Conservation (phyloP, 2,797 vertebrate species). For the Acanthis flammea region DNA sequence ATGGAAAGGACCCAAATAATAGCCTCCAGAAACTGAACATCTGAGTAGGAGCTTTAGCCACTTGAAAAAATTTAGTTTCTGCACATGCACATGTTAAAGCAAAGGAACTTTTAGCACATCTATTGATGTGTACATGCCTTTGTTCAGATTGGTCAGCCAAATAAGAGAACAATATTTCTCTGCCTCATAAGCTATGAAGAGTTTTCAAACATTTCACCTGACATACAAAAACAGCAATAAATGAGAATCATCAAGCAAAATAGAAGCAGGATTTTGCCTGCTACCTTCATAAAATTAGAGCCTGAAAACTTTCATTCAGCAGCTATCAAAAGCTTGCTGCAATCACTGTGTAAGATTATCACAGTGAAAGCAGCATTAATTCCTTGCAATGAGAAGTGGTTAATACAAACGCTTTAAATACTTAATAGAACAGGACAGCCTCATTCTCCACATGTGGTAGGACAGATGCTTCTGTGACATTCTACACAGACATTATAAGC, state of each 20-base stretch:
- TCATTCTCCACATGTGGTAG: neutral
- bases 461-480: neutral
- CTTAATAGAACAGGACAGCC: neutral
- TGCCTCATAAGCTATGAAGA: neutral
- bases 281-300: neutral
- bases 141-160: neutral
- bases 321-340: neutral
- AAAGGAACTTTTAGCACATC: neutral
- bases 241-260: neutral
- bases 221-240: neutral
- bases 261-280: neutral
- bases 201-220: neutral
- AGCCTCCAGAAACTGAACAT: neutral
- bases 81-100: neutral
- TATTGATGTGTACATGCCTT: neutral
- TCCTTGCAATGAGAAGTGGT: neutral
- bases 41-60: neutral
- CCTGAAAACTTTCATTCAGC: neutral
- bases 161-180: neutral
- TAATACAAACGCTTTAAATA: neutral
- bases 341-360: neutral
- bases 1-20: neutral
- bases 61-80: neutral
- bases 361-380: neutral
- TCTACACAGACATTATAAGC: neutral